These are phyloP conservation scores for Erethizon dorsatum DNA, from an alignment of 2,797 vertebrate species.

Conservation along the genomic window DNA sequence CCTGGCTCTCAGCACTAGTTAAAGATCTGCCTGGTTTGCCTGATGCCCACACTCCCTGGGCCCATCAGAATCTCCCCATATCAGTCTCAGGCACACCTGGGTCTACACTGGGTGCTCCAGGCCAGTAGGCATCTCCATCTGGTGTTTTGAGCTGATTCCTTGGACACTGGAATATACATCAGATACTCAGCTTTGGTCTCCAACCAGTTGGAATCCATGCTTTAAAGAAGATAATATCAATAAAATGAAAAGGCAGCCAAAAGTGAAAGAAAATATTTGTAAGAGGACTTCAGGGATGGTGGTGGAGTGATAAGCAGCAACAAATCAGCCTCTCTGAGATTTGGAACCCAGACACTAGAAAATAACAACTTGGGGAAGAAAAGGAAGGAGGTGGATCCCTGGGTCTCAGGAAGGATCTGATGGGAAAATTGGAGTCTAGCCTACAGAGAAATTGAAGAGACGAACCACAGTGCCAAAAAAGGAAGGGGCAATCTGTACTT, in stretches of 20 bases:
- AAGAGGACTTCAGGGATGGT: neutral
- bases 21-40: neutral
- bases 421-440: neutral
- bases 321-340: neutral
- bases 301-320: neutral
- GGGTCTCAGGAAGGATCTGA: neutral
- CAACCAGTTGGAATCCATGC: neutral
- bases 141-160: neutral
- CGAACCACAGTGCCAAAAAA: neutral
- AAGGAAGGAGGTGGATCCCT: neutral
- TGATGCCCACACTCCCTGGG: neutral
- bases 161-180: neutral
- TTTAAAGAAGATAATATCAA: neutral
- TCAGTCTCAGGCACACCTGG: neutral
- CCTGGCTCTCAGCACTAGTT: neutral
- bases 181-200: neutral
- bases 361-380: neutral
- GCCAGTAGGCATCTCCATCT: neutral
- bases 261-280: neutral
- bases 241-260: neutral
- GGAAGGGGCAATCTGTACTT: neutral
- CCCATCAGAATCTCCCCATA: too few species aligned
- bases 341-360: neutral
- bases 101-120: neutral
- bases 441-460: neutral